Base-by-base conservation (phyloP, 2,113 vertebrate genomes). In the Phasianus colchicus region DNA sequence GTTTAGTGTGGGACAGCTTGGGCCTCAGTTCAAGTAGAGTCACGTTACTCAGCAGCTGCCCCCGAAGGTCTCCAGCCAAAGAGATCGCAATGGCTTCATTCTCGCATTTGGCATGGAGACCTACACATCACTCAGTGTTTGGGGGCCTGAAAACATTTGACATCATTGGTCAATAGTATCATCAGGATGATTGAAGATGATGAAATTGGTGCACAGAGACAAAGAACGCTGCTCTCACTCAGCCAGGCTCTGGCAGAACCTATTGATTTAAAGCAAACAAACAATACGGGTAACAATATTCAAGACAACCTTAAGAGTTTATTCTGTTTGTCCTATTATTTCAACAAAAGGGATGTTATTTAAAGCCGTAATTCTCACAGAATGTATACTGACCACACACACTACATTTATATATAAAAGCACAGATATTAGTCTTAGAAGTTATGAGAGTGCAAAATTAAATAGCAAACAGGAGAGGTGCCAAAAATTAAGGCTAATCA, bases 51-150 rank as follows among this genome's bases (percentile, higher is more conserved):
- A 90, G 60, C 32, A 77, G 38, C 47, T 34, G 55, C 22, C 52
- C 58, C 13, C 30, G 58, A 86, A 77, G 38, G 30, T 40, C 60
- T 88, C 47, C 57, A 72, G 38, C 20, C 3, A 2, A 94, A 89
- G 8, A 58, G 50, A 43, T 22, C 5, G 42, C 18, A 70, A 57
- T 34, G 43, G 38, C 45, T 40, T 61, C 55, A 36, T 78, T 47
- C 38, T 72, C 83, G 21, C 11, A 16, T 81, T 88, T 54, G 71
- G 50, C 89, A 83, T 38, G 34, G n/a, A 71, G 42, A 88, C 64
- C 0, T 0, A 29, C 7, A 36, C 0, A 0, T 47, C 38, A 67
- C 5, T 13, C 50, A 3, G 0, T 36, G 54, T 43, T 47, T 52
- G 42, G 32, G 32, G 55, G 29, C 34, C 69, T 47, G 25, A 86